Evolutionary conservation across 2,888 invertebrate species (phyloP).

Genomic region (Lasioglossum oenotherae): DNA sequence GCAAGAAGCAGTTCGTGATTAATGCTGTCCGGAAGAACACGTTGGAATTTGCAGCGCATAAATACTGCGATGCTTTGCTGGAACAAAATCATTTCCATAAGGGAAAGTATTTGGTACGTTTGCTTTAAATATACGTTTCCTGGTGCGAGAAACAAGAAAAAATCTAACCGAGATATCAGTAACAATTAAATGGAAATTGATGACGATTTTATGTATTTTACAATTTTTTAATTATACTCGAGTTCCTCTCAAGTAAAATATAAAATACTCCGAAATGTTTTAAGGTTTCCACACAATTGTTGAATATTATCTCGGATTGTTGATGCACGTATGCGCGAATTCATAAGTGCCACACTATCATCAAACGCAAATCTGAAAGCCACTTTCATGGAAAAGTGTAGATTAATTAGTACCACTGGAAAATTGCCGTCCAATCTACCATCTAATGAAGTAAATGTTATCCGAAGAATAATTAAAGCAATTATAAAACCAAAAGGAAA

Average conservation of each 20-base stretch:
- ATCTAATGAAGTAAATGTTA: neutral
- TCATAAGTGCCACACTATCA: neutral
- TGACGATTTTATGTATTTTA: neutral
- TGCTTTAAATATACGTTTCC: neutral
- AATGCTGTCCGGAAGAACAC: neutral
- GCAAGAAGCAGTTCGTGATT: neutral
- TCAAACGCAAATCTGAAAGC: neutral
- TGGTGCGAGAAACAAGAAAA: neutral
- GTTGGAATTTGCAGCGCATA: neutral
- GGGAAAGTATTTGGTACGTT: neutral
- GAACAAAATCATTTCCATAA: slow-evolving; percentile 3
- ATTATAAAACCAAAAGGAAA: neutral
- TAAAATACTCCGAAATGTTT: neutral
- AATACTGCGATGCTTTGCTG: neutral
- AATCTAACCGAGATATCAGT: neutral
- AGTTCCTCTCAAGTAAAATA: too few relatives aligned
- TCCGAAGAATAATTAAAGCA: neutral
- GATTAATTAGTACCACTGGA: neutral
- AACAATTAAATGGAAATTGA: neutral
- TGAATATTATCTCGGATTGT: neutral
- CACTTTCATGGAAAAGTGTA: neutral
- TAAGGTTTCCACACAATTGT: neutral
- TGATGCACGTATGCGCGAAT: neutral
- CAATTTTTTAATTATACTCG: too few relatives aligned
- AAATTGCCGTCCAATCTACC: slow-evolving; percentile 7